These are phyloP conservation scores for Athripsodes cinereus DNA, from an alignment of 2,888 invertebrate species.

Conservation along the genomic window DNA sequence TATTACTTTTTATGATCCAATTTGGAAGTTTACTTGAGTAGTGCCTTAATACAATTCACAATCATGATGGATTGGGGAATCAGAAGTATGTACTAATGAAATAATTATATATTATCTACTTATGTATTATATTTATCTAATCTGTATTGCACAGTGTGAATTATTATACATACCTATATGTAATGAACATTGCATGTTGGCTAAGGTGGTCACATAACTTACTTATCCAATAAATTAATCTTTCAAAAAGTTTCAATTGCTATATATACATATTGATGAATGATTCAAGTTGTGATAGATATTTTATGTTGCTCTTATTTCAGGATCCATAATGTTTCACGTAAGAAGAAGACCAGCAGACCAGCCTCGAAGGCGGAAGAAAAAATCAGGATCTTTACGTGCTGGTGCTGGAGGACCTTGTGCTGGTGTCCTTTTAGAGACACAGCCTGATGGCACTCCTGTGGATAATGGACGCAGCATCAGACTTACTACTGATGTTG, in stretches of 20 bases:
- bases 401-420: constrained; percentile 45
- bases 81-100: constrained; percentile 53
- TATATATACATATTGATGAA: too few species aligned
- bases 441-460: constrained; percentile 69
- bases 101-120: neutral
- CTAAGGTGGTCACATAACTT: too few species aligned
- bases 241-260: too few species aligned
- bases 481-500: constrained; percentile 55
- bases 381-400: constrained; percentile 54
- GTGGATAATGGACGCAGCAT: constrained; percentile 60
- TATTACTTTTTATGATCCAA: neutral
- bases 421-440: constrained; percentile 64
- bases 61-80: constrained; percentile 70
- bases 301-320: neutral
- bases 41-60: constrained; percentile 1
- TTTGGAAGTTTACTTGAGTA: neutral
- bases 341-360: constrained; percentile 89
- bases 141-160: too few species aligned
- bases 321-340: constrained; percentile 97
- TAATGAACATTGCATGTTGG: too few species aligned
- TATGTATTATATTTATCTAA: neutral
- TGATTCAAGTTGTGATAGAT: too few species aligned
- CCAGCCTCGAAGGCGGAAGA: constrained; percentile 80
- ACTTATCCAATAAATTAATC: too few species aligned
- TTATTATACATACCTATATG: too few species aligned